Evolutionary conservation across 2,797 vertebrate species (phyloP).

Genomic region (Crypturellus tataupa): DNA sequence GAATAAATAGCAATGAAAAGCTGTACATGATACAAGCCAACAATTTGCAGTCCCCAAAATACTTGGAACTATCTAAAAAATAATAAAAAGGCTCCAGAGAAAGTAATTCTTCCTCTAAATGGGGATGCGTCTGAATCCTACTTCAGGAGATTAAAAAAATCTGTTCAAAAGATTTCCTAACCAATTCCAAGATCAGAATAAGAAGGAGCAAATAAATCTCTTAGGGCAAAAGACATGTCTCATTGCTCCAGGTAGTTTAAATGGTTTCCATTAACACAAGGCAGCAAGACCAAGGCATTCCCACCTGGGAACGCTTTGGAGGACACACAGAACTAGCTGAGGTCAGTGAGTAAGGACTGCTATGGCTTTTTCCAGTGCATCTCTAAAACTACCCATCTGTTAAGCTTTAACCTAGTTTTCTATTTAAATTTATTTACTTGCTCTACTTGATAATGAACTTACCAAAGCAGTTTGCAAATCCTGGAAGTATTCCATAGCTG

Average conservation of each 20-base stretch:
- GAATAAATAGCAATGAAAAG: slow-evolving; percentile 14
- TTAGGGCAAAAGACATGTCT: background rate
- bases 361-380: background rate
- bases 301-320: background rate
- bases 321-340: fast-evolving
- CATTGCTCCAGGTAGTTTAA: background rate
- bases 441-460: background rate
- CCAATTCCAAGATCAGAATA: background rate
- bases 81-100: background rate
- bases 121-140: background rate
- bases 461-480: background rate
- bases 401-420: background rate
- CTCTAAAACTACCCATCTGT: background rate
- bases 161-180: background rate
- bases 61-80: slow-evolving; percentile 9
- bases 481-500: background rate
- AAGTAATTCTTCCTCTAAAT: slow-evolving; percentile 23
- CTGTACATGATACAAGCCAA: background rate
- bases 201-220: background rate
- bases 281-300: background rate
- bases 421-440: background rate
- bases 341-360: background rate
- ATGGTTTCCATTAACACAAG: fast-evolving
- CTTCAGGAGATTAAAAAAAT: background rate
- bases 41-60: background rate